phyloP scores from a whole-genome alignment of 2,888 invertebrate genomes.

The Tinea semifulvella region DNA sequence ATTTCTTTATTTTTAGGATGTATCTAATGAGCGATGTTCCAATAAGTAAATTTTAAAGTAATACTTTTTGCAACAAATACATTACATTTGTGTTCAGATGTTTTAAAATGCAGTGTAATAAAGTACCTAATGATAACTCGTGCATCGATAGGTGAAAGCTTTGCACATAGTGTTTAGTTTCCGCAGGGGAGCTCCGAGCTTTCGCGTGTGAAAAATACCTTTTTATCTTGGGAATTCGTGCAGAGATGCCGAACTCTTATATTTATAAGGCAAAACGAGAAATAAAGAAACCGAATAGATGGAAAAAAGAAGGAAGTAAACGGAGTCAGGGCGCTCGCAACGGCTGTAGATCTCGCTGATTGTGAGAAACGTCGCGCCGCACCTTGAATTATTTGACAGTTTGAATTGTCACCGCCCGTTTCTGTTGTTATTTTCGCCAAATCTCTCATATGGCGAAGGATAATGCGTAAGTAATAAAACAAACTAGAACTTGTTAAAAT shows the following conservation, averaged over 20 bases:
- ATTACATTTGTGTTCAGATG: not conserved
- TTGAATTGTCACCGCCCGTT: slow-evolving; percentile 49
- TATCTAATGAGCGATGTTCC: not conserved
- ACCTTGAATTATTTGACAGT: slow-evolving; percentile 61
- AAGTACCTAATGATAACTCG: too few relatives aligned
- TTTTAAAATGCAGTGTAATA: not conserved
- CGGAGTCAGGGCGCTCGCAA: slow-evolving; percentile 31
- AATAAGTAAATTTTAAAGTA: slow-evolving; percentile 1
- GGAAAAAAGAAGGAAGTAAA: slow-evolving; percentile 32
- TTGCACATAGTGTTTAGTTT: slow-evolving; percentile 35
- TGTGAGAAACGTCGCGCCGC: slow-evolving; percentile 51
- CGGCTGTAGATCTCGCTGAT: slow-evolving; percentile 57
- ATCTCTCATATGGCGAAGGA: slow-evolving; percentile 30
- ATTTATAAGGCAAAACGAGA: slow-evolving; percentile 55
- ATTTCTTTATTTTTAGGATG: not conserved
- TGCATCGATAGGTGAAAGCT: slow-evolving; percentile 37
- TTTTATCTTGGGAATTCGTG: slow-evolving; percentile 61
- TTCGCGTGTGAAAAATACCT: slow-evolving; percentile 53
- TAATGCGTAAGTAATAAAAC: slow-evolving; percentile 41
- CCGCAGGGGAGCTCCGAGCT: slow-evolving; percentile 29
- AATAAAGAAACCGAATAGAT: slow-evolving; percentile 58
- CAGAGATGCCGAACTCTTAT: slow-evolving; percentile 55
- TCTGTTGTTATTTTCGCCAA: slow-evolving; percentile 40
- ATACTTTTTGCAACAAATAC: too few relatives aligned
- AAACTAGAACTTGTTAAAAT: slow-evolving; percentile 33